Conservation (phyloP, 2,888 invertebrate species). For the Eumacrocentrus americanus region DNA sequence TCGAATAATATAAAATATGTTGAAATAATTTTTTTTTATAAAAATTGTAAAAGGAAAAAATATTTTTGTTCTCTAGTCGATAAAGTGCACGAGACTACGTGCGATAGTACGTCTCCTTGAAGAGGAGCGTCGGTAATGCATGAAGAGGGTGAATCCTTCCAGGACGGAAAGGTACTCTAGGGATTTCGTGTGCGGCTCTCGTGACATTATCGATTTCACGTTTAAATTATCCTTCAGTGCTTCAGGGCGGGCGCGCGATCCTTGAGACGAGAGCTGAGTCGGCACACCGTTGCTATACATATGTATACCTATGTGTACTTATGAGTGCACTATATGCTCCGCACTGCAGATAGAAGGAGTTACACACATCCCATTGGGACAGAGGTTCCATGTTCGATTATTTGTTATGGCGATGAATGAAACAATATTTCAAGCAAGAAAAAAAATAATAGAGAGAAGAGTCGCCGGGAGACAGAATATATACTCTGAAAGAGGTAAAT, state of each 20-base stretch:
- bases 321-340: slow-evolving; percentile 2
- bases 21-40: too few relatives aligned
- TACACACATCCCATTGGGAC: neutral
- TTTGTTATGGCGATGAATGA: neutral
- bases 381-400: slow-evolving; percentile 1
- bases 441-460: too few relatives aligned
- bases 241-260: slow-evolving; percentile 13
- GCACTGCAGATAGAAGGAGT: slow-evolving; percentile 24
- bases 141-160: slow-evolving; percentile 13
- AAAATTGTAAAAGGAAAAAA: too few relatives aligned
- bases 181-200: slow-evolving; percentile 21
- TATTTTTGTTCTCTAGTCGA: too few relatives aligned
- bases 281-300: slow-evolving; percentile 17
- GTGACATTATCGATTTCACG: slow-evolving; percentile 34
- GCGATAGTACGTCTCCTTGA: too few relatives aligned
- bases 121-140: neutral
- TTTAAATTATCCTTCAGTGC: slow-evolving; percentile 34
- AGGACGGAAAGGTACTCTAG: slow-evolving; percentile 11
- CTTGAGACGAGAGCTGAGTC: slow-evolving; percentile 30
- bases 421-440: slow-evolving; percentile 2
- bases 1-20: too few relatives aligned
- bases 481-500: neutral
- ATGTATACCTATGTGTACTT: neutral
- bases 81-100: too few relatives aligned
- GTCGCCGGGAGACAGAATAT: too few relatives aligned